A percentile compares a stretch with the other conserved stretches of the same genome.
These are phyloP conservation scores for Scolopax mira DNA, from an alignment of 2,113 vertebrate genomes.

Conservation along the genomic window DNA sequence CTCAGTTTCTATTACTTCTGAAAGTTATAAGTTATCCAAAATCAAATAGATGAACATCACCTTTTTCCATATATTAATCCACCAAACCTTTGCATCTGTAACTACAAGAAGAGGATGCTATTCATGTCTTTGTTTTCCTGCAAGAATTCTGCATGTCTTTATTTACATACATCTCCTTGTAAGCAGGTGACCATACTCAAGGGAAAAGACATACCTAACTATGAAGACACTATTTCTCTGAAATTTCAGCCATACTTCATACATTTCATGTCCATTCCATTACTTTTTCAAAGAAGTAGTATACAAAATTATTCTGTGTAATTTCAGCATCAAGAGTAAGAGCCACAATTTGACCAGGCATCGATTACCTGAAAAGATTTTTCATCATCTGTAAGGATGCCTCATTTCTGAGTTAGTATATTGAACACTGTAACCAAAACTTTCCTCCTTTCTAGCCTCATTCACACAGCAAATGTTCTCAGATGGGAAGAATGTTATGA, in stretches of 20 bases:
- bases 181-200: not conserved
- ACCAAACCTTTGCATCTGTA: not conserved
- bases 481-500: not conserved
- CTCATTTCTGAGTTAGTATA: not conserved
- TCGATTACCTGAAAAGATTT: not conserved
- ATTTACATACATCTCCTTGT: not conserved
- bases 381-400: not conserved
- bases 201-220: not conserved
- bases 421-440: not conserved
- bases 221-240: too few relatives aligned
- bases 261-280: not conserved
- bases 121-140: not conserved
- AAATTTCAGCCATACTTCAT: not conserved
- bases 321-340: not conserved
- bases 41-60: not conserved
- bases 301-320: not conserved
- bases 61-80: not conserved
- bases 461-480: not conserved
- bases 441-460: not conserved
- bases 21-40: not conserved
- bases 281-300: not conserved
- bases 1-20: not conserved
- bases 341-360: not conserved
- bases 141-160: not conserved
- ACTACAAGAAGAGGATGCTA: not conserved